Base-by-base conservation (phyloP, 2,113 vertebrate genomes). In the Australoheros scitulus region DNA sequence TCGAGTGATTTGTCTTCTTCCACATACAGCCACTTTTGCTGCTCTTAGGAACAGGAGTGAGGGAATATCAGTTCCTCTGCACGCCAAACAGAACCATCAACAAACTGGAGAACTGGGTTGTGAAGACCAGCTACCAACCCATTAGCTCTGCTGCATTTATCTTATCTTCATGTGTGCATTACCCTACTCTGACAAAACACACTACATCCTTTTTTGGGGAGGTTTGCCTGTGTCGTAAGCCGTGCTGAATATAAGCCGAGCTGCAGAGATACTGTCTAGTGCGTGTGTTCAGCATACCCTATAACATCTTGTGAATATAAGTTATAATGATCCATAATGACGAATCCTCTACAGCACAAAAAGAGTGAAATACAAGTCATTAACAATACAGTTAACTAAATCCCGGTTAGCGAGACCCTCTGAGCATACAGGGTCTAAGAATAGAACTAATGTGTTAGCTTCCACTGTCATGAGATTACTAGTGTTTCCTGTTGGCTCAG, bases 51-150 rank as follows among this genome's bases (percentile, higher is more conserved):
- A 10, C 22, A 32, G 24, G 57, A 22, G 38, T 11, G 18, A 5
- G 24, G 47, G 52, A 77, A 74, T 50, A 65, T 29, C 60, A 57
- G 74, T 77, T 89, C 64, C 76, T 47, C 76, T 68, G 60, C 14
- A 9, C 78, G 36, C 55, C 58, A 86, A 38, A 75, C 82, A 70
- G 65, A 81, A 15, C 76, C 38, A 70, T 29, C 47, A 56, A 72
- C 20, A 61, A 68, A 83, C 13, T 17, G 14, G 88, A 83, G 84
- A 63, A 47, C 47, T 76, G 85, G 87, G 90, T 83, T 90, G 86
- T 61, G 79, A 83, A 93, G 93, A 90, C 92, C 92, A 90, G 92
- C 90, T 91, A 83, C 79, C 91, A 91, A 91, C 89, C 90, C 85
- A 38, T 52, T 38, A 64, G 58, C 77, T 87, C 61, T 61, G 64